Conservation (phyloP, 2,113 vertebrate genomes). For the Chlamydotis undulata region DNA sequence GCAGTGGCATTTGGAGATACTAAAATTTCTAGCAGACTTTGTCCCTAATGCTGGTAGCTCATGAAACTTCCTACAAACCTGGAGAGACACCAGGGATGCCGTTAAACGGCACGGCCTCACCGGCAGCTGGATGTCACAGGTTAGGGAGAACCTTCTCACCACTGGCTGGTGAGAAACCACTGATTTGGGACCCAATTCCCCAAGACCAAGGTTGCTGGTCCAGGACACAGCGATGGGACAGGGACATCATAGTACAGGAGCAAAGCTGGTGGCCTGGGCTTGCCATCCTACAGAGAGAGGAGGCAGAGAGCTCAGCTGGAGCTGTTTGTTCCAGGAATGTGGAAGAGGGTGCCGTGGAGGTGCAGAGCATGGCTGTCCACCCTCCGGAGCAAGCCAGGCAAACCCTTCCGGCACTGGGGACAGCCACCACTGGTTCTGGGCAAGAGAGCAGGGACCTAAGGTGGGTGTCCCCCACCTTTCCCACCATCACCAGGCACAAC, state of each 20-base stretch:
- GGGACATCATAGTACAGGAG: accelerated
- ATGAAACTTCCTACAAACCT: neutral
- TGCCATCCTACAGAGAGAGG: neutral
- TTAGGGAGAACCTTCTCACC: neutral
- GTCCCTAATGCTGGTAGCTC: neutral
- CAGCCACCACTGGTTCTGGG: neutral
- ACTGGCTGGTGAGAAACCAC: neutral
- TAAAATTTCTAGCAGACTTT: neutral
- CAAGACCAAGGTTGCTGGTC: neutral
- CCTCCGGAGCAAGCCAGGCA: neutral
- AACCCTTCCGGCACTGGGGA: neutral
- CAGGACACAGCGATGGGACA: neutral
- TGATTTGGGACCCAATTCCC: neutral
- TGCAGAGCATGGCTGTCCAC: neutral
- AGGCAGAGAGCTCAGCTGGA: neutral
- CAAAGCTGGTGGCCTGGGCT: neutral
- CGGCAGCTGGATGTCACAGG: neutral
- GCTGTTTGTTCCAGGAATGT: neutral
- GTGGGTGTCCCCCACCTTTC: neutral
- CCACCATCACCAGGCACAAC: neutral
- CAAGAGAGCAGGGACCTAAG: neutral
- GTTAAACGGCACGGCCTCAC: neutral
- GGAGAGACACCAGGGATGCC: neutral
- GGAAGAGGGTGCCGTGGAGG: neutral
- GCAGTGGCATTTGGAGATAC: neutral